Base-by-base conservation (phyloP, 1,140 invertebrate species). In the Coptotermes formosanus region DNA sequence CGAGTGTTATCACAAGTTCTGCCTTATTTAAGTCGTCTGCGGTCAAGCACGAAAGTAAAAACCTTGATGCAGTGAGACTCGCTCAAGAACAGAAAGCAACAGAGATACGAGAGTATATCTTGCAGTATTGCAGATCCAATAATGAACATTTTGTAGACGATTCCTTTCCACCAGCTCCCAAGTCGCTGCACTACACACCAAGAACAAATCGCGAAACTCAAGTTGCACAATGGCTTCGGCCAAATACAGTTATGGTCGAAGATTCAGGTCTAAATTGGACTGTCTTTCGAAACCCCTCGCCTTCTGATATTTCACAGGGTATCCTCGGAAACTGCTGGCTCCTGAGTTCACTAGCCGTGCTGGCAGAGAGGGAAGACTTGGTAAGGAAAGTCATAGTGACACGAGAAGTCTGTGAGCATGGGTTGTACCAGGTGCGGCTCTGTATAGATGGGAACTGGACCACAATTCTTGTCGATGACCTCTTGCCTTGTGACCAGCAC, bases 301-400 rank as follows among this genome's bases (percentile, higher is more conserved):
- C 98, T 25, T 97, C 97, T 3, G 98, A 99, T 91, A 99, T 99
- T 88, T 98, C 97, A 82, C 98, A 99, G 95, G 94, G 97, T 87
- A 95, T 99, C 55, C 92, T 99, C 12, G 98, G 98, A 85, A 99
- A 99, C 91, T 99, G 98, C 91, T 99, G 98, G 98, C 93, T 99
- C 83, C 91, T 99, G 21, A 98, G 97, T 90, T 98, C 98, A 0
- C 91, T 99, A 88, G 98, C 98, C 38, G 98, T 99, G 23, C 92
- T 99, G 69, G 98, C 98, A 0, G 98, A 99, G 91, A 93, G 97
- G 52, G 97, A 98, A 87, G 96, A 98, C 88, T 92, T 99, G 9
- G 96, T 99, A 0, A 95, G 96, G 89, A 96, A 97, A 86, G 96
- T 99, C 84, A 94, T 99, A 88, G 94, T 99, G 7, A 98, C 97